phyloP scores from a whole-genome alignment of 2,888 invertebrate genomes.

The Hecatera dysodea region DNA sequence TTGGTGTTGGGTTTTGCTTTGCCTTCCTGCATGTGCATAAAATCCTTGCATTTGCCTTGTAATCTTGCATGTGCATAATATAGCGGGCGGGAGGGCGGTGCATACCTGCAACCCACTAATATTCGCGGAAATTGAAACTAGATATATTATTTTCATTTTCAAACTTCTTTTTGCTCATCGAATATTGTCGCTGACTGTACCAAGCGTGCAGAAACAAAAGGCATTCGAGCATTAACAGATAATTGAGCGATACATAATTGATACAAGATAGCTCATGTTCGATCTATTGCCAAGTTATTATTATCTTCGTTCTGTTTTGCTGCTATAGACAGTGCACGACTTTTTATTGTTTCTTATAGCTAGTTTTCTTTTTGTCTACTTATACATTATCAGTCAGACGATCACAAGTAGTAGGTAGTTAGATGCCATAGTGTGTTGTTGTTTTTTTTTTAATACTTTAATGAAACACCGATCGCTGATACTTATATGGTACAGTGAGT shows the following conservation, averaged over 20 bases:
- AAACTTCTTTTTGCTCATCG: too few relatives aligned
- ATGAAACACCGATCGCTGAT: neutral
- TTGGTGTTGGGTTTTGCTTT: too few relatives aligned
- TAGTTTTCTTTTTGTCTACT: conserved; percentile 15
- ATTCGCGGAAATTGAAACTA: too few relatives aligned
- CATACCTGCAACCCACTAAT: too few relatives aligned
- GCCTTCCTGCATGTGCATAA: too few relatives aligned
- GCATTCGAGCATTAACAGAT: conserved; percentile 40
- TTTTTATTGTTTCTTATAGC: conserved; percentile 11
- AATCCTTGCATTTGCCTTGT: too few relatives aligned
- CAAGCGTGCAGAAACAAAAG: conserved; percentile 41
- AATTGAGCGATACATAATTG: conserved; percentile 52
- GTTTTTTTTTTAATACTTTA: neutral
- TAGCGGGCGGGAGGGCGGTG: too few relatives aligned
- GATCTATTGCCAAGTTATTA: conserved; percentile 28
- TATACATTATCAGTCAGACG: neutral
- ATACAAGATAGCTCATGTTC: conserved; percentile 44
- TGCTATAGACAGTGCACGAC: conserved; percentile 2
- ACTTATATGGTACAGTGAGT: neutral
- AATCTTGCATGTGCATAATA: too few relatives aligned
- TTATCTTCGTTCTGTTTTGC: conserved; percentile 26
- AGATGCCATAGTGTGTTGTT: neutral
- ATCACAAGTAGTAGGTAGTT: neutral
- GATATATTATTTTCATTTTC: too few relatives aligned
- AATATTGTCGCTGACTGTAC: too few relatives aligned